phyloP scores from a whole-genome alignment of 2,888 invertebrate genomes.

The Mythimna ferrago region DNA sequence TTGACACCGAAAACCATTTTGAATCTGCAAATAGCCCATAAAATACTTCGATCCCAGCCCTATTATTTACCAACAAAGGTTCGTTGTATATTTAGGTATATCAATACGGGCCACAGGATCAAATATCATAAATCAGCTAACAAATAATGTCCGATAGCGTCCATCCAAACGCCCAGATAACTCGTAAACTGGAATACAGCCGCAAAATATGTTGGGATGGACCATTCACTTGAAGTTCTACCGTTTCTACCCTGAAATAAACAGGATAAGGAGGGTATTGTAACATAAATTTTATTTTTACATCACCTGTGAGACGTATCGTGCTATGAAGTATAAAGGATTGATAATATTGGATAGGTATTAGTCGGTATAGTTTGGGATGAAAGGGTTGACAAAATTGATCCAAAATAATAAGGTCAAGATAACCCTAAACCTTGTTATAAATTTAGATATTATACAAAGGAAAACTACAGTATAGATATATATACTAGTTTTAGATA shows the following conservation, averaged over 20 bases:
- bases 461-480: neutral
- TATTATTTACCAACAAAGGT: slow-evolving; percentile 57
- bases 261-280: slow-evolving; percentile 46
- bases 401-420: slow-evolving; percentile 18
- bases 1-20: slow-evolving; percentile 33
- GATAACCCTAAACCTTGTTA: neutral
- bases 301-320: slow-evolving; percentile 46
- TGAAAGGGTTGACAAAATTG: slow-evolving; percentile 11
- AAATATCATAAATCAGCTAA: slow-evolving; percentile 72
- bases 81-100: slow-evolving; percentile 57
- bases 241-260: slow-evolving; percentile 45
- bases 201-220: slow-evolving; percentile 59
- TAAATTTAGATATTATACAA: neutral
- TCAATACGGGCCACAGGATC: slow-evolving; percentile 58
- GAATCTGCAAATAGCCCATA: slow-evolving; percentile 50
- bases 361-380: slow-evolving; percentile 4
- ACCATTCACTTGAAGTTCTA: slow-evolving; percentile 51
- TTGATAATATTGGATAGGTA: slow-evolving; percentile 30
- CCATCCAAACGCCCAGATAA: slow-evolving; percentile 67
- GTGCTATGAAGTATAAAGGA: slow-evolving; percentile 24
- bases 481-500: neutral
- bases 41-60: slow-evolving; percentile 51
- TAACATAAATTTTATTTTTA: slow-evolving; percentile 64
- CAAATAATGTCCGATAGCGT: slow-evolving; percentile 70
- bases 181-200: slow-evolving; percentile 68